These are phyloP conservation scores for Parazoanthus atlanticus DNA, from an alignment of 92 coral and sea anemone genomes.

Conservation along the genomic window DNA sequence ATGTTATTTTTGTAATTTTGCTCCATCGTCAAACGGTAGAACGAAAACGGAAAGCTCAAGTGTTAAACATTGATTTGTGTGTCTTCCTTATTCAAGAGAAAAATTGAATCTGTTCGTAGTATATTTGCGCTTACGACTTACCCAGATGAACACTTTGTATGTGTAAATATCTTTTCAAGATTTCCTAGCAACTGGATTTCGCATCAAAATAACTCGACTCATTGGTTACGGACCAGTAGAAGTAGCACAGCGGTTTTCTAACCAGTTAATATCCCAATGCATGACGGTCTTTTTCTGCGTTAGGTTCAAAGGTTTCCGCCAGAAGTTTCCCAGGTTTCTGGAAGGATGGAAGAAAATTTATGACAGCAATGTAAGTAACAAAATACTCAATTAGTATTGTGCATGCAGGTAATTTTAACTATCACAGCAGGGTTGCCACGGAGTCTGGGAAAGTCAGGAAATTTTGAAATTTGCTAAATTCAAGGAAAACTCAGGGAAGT, in stretches of 20 bases:
- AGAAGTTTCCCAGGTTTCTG: slow-evolving; percentile 82
- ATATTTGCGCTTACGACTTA: not conserved
- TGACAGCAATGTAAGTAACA: slow-evolving; percentile 87
- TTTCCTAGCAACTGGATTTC: too few species aligned
- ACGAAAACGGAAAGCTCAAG: not conserved
- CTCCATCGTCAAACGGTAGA: too few species aligned
- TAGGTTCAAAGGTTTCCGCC: slow-evolving; percentile 94
- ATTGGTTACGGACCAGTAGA: not conserved
- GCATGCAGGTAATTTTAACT: not conserved
- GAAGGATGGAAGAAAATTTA: slow-evolving; percentile 98
- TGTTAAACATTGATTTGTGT: too few species aligned
- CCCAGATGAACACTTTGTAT: not conserved
- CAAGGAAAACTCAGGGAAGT: too few species aligned
- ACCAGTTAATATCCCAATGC: not conserved
- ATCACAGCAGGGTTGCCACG: too few species aligned
- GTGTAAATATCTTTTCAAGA: too few species aligned
- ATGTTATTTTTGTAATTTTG: too few species aligned
- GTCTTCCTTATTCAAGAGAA: not conserved
- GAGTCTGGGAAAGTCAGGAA: too few species aligned
- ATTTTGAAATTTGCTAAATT: too few species aligned
- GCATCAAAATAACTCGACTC: not conserved
- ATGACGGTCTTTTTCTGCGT: not conserved
- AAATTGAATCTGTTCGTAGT: not conserved
- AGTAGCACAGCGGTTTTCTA: not conserved
- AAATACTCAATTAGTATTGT: not conserved